These are phyloP conservation scores for Pterostichus niger DNA, from an alignment of 2,888 invertebrate genomes.

Conservation along the genomic window DNA sequence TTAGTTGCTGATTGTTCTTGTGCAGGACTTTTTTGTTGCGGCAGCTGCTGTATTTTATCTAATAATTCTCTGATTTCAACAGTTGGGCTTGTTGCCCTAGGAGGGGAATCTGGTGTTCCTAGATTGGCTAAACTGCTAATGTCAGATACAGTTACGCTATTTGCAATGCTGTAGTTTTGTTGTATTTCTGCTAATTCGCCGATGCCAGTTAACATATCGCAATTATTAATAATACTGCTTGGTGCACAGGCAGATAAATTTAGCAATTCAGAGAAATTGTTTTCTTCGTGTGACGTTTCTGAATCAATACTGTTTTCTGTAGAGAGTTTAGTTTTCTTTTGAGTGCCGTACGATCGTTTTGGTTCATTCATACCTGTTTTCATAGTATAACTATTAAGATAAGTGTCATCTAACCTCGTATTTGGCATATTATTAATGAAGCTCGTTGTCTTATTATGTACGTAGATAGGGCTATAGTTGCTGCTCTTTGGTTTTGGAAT, in stretches of 20 bases:
- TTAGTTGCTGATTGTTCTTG: slow-evolving; percentile 68
- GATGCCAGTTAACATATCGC: slow-evolving; percentile 22
- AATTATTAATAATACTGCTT: slow-evolving; percentile 71
- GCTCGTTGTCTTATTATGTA: slow-evolving; percentile 62
- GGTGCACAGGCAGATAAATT: slow-evolving; percentile 75
- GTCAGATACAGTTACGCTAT: slow-evolving; percentile 79
- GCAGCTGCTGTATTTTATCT: slow-evolving; percentile 85
- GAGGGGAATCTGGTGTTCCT: slow-evolving; percentile 87
- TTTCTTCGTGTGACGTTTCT: slow-evolving; percentile 69
- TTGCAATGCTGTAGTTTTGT: slow-evolving; percentile 74
- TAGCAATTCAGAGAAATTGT: slow-evolving; percentile 75
- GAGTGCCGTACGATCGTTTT: background rate
- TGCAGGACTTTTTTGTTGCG: slow-evolving; percentile 76
- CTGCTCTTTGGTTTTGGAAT: background rate
- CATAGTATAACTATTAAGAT: no score
- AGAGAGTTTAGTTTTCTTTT: slow-evolving; percentile 28
- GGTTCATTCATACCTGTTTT: no score
- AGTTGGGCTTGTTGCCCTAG: slow-evolving; percentile 90
- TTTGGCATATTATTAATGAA: slow-evolving; percentile 55
- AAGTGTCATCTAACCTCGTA: slow-evolving; percentile 1
- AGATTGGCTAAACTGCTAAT: slow-evolving; percentile 85
- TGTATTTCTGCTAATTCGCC: slow-evolving; percentile 70
- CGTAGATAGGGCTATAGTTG: slow-evolving; percentile 56
- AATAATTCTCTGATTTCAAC: slow-evolving; percentile 86
- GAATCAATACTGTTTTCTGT: slow-evolving; percentile 73